These are phyloP conservation scores for Lanius collurio DNA, from an alignment of 2,113 vertebrate genomes.

Conservation along the genomic window DNA sequence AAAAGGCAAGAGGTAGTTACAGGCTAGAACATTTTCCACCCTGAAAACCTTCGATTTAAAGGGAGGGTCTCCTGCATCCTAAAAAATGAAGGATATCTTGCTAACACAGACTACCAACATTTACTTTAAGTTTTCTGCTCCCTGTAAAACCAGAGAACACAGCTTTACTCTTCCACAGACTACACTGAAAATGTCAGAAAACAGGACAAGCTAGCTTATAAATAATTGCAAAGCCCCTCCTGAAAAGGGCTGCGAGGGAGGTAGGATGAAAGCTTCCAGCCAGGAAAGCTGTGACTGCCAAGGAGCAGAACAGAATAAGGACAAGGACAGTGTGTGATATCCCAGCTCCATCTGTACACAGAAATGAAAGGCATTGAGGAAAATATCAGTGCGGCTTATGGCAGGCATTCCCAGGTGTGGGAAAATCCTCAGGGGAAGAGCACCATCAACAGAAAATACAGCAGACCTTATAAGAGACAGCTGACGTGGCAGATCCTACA, in stretches of 20 bases:
- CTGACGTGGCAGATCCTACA: constrained; percentile 62
- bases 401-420: constrained; percentile 57
- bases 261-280: constrained; percentile 44
- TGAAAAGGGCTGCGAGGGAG: constrained; percentile 30
- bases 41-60: neutral
- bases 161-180: neutral
- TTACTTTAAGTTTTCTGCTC: neutral
- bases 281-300: constrained; percentile 36
- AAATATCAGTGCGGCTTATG: constrained; percentile 40
- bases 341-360: constrained; percentile 46
- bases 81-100: neutral
- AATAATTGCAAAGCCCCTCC: constrained; percentile 49
- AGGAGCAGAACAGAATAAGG: constrained; percentile 49
- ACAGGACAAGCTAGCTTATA: constrained; percentile 36
- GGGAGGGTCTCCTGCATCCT: neutral
- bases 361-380: constrained; percentile 49
- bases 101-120: neutral
- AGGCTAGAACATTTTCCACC: neutral
- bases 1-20: neutral
- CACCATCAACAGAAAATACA: constrained; percentile 58
- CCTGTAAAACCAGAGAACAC: neutral
- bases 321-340: constrained; percentile 44
- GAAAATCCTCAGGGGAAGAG: constrained; percentile 43
- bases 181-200: constrained; percentile 19
- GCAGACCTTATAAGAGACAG: constrained; percentile 55